These are phyloP conservation scores for Cylindroiulus punctatus DNA, from an alignment of 2,888 invertebrate species.

Conservation along the genomic window DNA sequence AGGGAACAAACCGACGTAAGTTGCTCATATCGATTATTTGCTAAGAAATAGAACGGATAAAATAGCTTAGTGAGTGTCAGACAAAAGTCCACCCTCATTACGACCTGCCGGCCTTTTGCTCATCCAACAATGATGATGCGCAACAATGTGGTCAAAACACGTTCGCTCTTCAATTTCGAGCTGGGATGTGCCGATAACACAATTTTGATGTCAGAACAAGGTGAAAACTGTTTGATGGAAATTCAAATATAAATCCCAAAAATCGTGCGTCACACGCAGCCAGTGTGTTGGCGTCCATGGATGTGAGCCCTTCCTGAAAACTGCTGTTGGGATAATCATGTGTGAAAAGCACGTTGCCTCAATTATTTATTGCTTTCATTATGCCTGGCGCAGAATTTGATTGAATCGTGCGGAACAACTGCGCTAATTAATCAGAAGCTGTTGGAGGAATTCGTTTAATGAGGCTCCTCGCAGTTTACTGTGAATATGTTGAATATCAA, in stretches of 20 bases:
- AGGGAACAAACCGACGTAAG: constrained; percentile 56
- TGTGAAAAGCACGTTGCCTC: constrained; percentile 15
- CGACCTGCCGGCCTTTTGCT: neutral
- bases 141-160: constrained; percentile 22
- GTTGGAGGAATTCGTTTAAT: constrained; percentile 29
- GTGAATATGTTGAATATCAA: constrained; percentile 21
- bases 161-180: neutral
- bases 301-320: neutral
- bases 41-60: constrained; percentile 46
- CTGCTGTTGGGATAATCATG: neutral
- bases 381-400: constrained; percentile 7
- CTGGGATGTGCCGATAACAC: neutral
- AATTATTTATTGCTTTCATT: constrained; percentile 38
- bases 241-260: constrained; percentile 12
- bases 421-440: constrained; percentile 26
- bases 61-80: constrained; percentile 32
- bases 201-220: neutral
- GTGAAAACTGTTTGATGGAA: neutral
- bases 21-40: constrained; percentile 14
- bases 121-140: constrained; percentile 8
- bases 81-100: constrained; percentile 37
- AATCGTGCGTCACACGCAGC: neutral
- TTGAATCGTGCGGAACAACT: constrained; percentile 22
- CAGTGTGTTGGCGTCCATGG: neutral
- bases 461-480: constrained; percentile 13